Conservation (phyloP, 1,140 invertebrate species). For the Lordiphosa clarofinis region DNA sequence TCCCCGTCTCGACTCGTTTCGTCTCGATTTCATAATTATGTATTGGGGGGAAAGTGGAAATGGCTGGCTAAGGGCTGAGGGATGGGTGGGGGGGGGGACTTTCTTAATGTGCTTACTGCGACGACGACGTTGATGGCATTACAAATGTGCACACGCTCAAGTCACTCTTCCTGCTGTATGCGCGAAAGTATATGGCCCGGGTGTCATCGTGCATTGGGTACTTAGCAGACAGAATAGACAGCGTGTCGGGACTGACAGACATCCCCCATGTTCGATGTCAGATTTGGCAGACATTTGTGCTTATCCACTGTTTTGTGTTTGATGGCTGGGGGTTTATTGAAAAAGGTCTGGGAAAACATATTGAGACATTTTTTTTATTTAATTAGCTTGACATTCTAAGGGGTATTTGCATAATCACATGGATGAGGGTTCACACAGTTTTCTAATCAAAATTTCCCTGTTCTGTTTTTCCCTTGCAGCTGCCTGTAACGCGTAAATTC, state of each 20-base stretch:
- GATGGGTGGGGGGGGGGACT: constrained; percentile 28
- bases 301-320: constrained; percentile 6
- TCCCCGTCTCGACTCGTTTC: constrained; percentile 8
- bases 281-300: constrained; percentile 36
- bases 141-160: constrained; percentile 53
- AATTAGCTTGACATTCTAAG: constrained; percentile 7
- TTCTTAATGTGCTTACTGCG: constrained; percentile 51
- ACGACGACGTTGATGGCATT: constrained; percentile 62
- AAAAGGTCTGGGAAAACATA: constrained; percentile 5
- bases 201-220: constrained; percentile 18
- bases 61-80: background rate
- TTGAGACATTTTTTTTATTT: background rate
- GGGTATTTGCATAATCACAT: background rate
- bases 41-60: constrained; percentile 3
- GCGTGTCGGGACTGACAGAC: constrained; percentile 8
- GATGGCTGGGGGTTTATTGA: background rate
- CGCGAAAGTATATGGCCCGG: no score
- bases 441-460: background rate
- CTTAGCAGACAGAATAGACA: constrained; percentile 26
- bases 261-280: constrained; percentile 29
- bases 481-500: constrained; percentile 30
- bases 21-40: constrained; percentile 52
- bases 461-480: constrained; percentile 18
- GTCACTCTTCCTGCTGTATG: constrained; percentile 7
- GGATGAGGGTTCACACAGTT: no score